These are phyloP conservation scores for Megastigmus dorsalis DNA, from an alignment of 2,888 invertebrate species.

Conservation along the genomic window DNA sequence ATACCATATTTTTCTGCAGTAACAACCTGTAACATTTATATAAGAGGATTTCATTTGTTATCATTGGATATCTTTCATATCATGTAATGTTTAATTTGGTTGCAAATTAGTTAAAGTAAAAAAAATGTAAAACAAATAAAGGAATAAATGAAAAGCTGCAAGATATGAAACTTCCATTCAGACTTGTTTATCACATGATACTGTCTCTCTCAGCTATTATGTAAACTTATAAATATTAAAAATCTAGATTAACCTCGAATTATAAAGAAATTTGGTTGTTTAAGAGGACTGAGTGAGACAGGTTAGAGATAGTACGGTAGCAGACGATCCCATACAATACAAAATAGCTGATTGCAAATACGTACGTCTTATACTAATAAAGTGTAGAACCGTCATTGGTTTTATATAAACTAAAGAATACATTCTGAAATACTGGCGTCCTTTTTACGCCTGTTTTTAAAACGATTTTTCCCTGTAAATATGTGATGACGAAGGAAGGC, in stretches of 20 bases:
- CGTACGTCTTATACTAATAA: conserved; percentile 64
- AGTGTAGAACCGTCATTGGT: conserved; percentile 61
- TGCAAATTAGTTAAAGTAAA: background rate
- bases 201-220: background rate
- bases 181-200: background rate
- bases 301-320: conserved; percentile 18
- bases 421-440: conserved; percentile 58
- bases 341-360: conserved; percentile 47
- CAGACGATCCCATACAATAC: background rate
- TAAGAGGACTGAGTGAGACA: background rate
- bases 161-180: background rate
- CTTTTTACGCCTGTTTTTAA: background rate
- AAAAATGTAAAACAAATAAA: background rate
- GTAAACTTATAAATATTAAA: conserved; percentile 30
- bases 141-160: background rate
- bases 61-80: background rate
- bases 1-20: conserved; percentile 60
- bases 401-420: conserved; percentile 66
- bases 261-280: background rate
- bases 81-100: background rate
- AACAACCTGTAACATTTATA: conserved; percentile 64
- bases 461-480: conserved; percentile 1
- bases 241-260: background rate
- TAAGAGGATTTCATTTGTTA: background rate
- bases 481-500: background rate